Conservation (phyloP, 1,140 invertebrate genomes). For the Drosophila kurseongensis region DNA sequence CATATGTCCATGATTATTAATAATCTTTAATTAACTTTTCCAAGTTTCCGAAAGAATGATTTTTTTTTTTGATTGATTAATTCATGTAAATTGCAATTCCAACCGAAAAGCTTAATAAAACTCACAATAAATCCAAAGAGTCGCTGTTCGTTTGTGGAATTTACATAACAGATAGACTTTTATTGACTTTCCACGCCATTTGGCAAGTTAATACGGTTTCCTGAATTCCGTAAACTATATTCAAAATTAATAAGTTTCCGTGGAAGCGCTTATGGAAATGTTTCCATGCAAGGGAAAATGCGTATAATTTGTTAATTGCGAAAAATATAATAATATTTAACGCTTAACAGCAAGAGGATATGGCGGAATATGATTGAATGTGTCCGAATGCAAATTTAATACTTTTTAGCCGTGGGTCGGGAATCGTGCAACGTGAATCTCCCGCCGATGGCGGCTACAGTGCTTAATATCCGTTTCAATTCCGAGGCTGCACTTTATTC, state of each 20-base stretch:
- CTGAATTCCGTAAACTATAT: conserved; percentile 37
- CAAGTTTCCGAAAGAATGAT: not conserved
- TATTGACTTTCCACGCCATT: conserved; percentile 49
- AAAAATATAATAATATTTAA: conserved; percentile 43
- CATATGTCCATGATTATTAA: not conserved
- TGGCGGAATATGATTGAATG: conserved; percentile 33
- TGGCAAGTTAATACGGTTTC: conserved; percentile 46
- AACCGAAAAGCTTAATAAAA: conserved; percentile 15
- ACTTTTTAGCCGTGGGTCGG: conserved; percentile 25
- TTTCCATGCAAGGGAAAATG: conserved; percentile 5
- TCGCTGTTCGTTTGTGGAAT: conserved; percentile 24
- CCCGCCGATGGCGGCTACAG: conserved; percentile 18
- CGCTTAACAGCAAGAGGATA: conserved; percentile 26
- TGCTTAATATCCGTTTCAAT: conserved; percentile 72
- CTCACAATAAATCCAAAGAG: conserved; percentile 7
- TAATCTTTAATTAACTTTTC: not conserved
- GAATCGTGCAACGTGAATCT: conserved; percentile 3
- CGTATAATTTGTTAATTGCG: conserved; percentile 43
- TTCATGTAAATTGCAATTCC: conserved; percentile 24
- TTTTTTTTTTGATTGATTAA: conserved; percentile 2
- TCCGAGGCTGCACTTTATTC: conserved; percentile 61
- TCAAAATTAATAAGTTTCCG: conserved; percentile 39
- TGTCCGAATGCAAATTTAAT: conserved; percentile 35
- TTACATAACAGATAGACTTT: conserved; percentile 41
- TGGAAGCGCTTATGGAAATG: not conserved